These are phyloP conservation scores for Drosophila takahashii DNA, from an alignment of 1,140 invertebrate species.

Conservation along the genomic window DNA sequence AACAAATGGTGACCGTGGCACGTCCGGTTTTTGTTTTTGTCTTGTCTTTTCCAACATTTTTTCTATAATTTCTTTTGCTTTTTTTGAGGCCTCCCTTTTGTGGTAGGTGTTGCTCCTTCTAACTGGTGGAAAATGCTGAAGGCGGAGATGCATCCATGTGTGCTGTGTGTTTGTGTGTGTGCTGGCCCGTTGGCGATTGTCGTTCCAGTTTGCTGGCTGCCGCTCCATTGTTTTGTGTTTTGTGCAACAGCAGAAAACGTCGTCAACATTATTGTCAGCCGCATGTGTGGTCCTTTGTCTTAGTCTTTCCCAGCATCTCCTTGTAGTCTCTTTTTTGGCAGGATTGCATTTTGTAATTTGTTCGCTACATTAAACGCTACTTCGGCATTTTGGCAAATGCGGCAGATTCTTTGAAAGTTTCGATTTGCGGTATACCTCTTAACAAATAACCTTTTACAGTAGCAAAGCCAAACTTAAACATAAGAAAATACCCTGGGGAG, in stretches of 20 bases:
- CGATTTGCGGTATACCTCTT: slow-evolving; percentile 4
- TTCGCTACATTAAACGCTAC: slow-evolving; percentile 52
- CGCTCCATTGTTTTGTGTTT: slow-evolving; percentile 53
- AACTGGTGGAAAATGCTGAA: slow-evolving; percentile 15
- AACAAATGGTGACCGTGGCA: slow-evolving; percentile 71
- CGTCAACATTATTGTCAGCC: slow-evolving; percentile 62
- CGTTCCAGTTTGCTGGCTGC: slow-evolving; percentile 49
- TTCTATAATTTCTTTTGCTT: slow-evolving; percentile 23
- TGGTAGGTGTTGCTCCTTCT: slow-evolving; percentile 34
- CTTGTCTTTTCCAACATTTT: slow-evolving; percentile 30
- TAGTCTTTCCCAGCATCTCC: slow-evolving; percentile 6
- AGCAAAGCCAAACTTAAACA: not conserved
- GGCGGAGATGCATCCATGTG: slow-evolving; percentile 24
- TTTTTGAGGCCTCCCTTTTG: slow-evolving; percentile 29
- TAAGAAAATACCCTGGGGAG: not conserved
- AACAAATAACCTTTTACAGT: not conserved
- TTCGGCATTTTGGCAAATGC: slow-evolving; percentile 13
- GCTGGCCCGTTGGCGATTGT: slow-evolving; percentile 46
- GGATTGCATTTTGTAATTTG: slow-evolving; percentile 58
- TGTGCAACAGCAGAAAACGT: slow-evolving; percentile 73
- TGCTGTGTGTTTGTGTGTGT: slow-evolving; percentile 4
- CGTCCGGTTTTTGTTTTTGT: slow-evolving; percentile 44
- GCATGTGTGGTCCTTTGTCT: slow-evolving; percentile 41
- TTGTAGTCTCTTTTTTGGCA: slow-evolving; percentile 15
- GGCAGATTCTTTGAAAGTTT: slow-evolving; percentile 1